Evolutionary conservation across 2,797 vertebrate genomes (phyloP).

Genomic region (Melanotaenia maccullochi): DNA sequence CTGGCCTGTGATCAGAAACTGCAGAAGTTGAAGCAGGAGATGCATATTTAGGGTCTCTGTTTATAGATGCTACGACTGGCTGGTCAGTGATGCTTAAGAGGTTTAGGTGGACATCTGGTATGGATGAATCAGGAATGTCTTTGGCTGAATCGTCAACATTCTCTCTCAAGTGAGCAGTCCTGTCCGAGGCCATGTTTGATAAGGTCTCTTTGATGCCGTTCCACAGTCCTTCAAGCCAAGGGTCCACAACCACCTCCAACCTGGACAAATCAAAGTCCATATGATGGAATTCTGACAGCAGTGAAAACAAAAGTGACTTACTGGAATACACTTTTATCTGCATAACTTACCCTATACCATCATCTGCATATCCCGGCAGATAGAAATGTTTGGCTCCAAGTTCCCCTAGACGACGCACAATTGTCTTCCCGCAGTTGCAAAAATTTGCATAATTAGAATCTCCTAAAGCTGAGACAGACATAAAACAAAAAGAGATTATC

Average conservation of each 20-base stretch:
- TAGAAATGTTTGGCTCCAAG: conserved; percentile 93
- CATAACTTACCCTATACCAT: conserved; percentile 90
- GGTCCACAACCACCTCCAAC: conserved; percentile 93
- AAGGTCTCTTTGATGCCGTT: conserved; percentile 83
- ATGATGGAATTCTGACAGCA: not conserved
- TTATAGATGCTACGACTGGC: conserved; percentile 16
- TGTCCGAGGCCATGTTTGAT: conserved; percentile 76
- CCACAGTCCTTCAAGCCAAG: conserved; percentile 96
- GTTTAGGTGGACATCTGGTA: conserved; percentile 74
- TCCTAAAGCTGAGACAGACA: conserved; percentile 86
- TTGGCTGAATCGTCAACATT: conserved; percentile 20
- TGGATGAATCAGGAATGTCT: conserved; percentile 22
- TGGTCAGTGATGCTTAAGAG: conserved; percentile 77
- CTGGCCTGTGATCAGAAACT: conserved; percentile 51
- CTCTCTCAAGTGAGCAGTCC: conserved; percentile 1
- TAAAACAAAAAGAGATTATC: conserved; percentile 20
- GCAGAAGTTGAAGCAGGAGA: conserved; percentile 33
- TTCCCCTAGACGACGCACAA: conserved; percentile 89
- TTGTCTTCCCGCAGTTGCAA: conserved; percentile 94
- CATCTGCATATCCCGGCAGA: conserved; percentile 92
- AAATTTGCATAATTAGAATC: conserved; percentile 96
- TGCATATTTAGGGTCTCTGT: conserved; percentile 43
- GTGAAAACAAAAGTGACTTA: not conserved
- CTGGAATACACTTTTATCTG: not conserved
- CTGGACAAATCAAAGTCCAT: conserved; percentile 69